A percentile compares a stretch with the other conserved stretches of the same genome.
phyloP scores from a whole-genome alignment of 2,113 vertebrate species.

The Gadus macrocephalus region DNA sequence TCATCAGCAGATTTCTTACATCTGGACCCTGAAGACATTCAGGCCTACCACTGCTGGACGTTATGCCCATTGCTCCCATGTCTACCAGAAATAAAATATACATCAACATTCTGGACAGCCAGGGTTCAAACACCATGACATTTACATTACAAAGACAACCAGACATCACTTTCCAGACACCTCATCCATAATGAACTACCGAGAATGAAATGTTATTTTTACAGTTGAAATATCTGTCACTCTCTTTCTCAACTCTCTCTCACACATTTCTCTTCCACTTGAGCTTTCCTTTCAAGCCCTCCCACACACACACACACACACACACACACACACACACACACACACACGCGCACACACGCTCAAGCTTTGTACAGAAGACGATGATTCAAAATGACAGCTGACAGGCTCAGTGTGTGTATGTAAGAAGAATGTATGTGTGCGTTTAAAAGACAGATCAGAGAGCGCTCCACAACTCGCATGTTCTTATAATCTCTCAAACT shows the following conservation, averaged over 20 bases:
- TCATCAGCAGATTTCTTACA: no score
- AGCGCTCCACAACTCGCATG: no score
- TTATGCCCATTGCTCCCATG: neutral
- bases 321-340: neutral
- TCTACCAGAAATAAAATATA: neutral
- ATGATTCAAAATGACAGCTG: no score
- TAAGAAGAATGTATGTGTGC: no score
- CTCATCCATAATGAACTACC: slow-evolving; percentile 15
- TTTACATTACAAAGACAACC: slow-evolving; percentile 2
- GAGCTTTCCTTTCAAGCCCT: slow-evolving; percentile 5
- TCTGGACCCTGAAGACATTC: no score
- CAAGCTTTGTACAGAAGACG: neutral
- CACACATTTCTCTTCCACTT: neutral
- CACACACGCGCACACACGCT: neutral
- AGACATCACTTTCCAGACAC: slow-evolving; percentile 6
- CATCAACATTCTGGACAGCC: neutral
- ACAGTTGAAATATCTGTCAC: neutral
- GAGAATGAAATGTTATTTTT: neutral
- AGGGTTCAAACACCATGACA: slow-evolving; percentile 1
- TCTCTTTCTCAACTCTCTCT: neutral
- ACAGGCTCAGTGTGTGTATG: no score
- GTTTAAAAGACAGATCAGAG: no score
- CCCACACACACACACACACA: slow-evolving; percentile 1
- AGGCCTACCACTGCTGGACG: no score
- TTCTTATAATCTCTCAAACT: no score